A percentile compares a stretch with the other conserved stretches of the same genome.
phyloP scores from a whole-genome alignment of 37 sponge, comb jelly and placozoan genomes.

The Diacarnus erythraeanus region DNA sequence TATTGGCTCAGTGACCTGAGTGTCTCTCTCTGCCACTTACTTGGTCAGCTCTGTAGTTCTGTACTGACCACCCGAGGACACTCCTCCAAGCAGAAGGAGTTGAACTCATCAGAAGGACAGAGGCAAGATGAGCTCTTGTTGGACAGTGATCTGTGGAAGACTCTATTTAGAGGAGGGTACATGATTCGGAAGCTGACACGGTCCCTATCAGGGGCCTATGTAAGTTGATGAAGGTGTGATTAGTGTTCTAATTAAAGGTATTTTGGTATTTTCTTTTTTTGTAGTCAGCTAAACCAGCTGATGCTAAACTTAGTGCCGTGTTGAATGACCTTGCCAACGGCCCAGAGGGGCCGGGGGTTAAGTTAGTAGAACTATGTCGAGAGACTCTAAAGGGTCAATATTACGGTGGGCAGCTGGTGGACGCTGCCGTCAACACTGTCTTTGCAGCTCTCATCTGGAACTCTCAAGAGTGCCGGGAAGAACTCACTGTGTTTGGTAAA shows the following conservation, averaged over 20 bases:
- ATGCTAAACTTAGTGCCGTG: slow-evolving; percentile 34
- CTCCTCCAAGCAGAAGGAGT: neutral
- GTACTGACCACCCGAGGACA: slow-evolving; percentile 22
- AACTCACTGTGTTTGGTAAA: slow-evolving; percentile 52
- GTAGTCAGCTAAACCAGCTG: slow-evolving; percentile 68
- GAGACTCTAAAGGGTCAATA: slow-evolving; percentile 34
- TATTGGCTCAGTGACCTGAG: slow-evolving; percentile 80
- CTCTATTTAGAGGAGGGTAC: slow-evolving; percentile 87
- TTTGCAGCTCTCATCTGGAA: slow-evolving; percentile 97
- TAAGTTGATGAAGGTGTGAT: slow-evolving; percentile 15
- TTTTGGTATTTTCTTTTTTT: neutral
- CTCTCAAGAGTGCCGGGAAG: slow-evolving; percentile 80
- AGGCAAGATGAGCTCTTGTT: slow-evolving; percentile 46
- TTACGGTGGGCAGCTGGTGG: slow-evolving; percentile 81
- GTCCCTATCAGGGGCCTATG: slow-evolving; percentile 67
- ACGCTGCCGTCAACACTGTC: slow-evolving; percentile 78
- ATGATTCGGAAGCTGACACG: slow-evolving; percentile 58
- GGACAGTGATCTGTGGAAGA: slow-evolving; percentile 80
- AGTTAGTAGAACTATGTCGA: slow-evolving; percentile 52
- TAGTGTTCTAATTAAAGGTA: neutral
- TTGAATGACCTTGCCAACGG: slow-evolving; percentile 58
- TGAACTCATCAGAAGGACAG: slow-evolving; percentile 21
- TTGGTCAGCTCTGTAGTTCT: slow-evolving; percentile 62
- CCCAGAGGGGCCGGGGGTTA: neutral
- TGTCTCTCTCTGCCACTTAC: slow-evolving; percentile 54